Percentiles rank a stretch among this genome's conserved stretches.
Conservation (phyloP, 2,113 vertebrate species). For the Vanacampus margaritifer region DNA sequence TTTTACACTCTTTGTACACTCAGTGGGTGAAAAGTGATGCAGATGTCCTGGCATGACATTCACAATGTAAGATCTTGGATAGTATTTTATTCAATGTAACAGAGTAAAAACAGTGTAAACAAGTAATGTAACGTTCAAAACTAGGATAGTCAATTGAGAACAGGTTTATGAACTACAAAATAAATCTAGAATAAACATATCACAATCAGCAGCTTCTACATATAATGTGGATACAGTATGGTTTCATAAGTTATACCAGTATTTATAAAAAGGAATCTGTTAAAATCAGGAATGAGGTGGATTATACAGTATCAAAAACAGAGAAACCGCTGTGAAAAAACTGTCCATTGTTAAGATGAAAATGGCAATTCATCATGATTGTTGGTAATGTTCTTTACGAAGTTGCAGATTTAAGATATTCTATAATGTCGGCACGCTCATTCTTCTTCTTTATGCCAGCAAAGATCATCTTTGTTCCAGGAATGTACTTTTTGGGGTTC, state of each 20-base stretch:
- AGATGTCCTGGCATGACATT: not conserved
- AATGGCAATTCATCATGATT: not conserved
- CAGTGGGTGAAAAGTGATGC: not conserved
- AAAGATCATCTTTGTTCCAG: constrained; percentile 85
- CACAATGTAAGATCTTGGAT: not conserved
- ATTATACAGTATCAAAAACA: constrained; percentile 20
- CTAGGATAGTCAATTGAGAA: not conserved
- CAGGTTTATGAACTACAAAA: not conserved
- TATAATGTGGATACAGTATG: constrained; percentile 18
- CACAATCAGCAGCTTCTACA: constrained; percentile 1
- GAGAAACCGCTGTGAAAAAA: constrained; percentile 26
- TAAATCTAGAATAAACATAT: not conserved
- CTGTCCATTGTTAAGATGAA: not conserved
- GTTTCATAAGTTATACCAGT: constrained; percentile 51
- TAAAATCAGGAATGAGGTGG: constrained; percentile 52
- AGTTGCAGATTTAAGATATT: constrained; percentile 80
- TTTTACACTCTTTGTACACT: not conserved
- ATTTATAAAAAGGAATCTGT: constrained; percentile 35
- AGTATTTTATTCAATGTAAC: not conserved
- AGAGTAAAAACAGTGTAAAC: not conserved
- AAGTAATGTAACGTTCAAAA: not conserved
- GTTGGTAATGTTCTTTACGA: constrained; percentile 57
- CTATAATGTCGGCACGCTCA: constrained; percentile 77
- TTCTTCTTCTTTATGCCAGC: constrained; percentile 85
- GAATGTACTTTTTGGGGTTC: constrained; percentile 87